Percentiles rank a stretch among this genome's conserved stretches.
phyloP scores from a whole-genome alignment of 2,888 invertebrate species.

The Nomada ferruginata region DNA sequence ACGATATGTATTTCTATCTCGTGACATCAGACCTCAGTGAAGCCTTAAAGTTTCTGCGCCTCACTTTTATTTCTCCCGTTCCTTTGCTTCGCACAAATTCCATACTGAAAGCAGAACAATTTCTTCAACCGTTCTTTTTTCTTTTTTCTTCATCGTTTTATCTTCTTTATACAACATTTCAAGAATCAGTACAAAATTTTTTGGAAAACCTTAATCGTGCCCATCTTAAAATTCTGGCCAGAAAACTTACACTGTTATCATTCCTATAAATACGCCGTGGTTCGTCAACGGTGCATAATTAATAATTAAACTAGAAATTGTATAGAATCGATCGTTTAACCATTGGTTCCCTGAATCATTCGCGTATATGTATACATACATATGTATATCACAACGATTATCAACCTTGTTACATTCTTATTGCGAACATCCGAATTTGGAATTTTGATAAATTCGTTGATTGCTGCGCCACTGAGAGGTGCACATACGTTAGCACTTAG shows the following conservation, averaged over 20 bases:
- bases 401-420: background rate
- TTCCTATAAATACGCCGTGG: slow-evolving; percentile 5
- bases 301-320: slow-evolving; percentile 39
- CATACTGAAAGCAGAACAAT: background rate
- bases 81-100: too few species aligned
- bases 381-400: background rate
- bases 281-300: slow-evolving; percentile 27
- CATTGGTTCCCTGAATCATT: background rate
- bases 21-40: slow-evolving; percentile 28
- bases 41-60: background rate
- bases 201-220: too few species aligned
- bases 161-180: too few species aligned
- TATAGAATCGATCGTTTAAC: slow-evolving; percentile 21
- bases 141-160: background rate
- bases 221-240: too few species aligned
- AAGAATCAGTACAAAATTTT: too few species aligned
- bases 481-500: slow-evolving; percentile 47
- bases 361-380: background rate
- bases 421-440: background rate
- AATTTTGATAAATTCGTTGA: background rate
- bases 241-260: too few species aligned
- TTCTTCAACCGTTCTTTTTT: background rate
- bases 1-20: slow-evolving; percentile 10
- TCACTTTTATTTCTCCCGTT: background rate
- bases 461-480: slow-evolving; percentile 40